These are phyloP conservation scores for Manduca sexta DNA, from an alignment of 1,140 invertebrate species.

Conservation along the genomic window DNA sequence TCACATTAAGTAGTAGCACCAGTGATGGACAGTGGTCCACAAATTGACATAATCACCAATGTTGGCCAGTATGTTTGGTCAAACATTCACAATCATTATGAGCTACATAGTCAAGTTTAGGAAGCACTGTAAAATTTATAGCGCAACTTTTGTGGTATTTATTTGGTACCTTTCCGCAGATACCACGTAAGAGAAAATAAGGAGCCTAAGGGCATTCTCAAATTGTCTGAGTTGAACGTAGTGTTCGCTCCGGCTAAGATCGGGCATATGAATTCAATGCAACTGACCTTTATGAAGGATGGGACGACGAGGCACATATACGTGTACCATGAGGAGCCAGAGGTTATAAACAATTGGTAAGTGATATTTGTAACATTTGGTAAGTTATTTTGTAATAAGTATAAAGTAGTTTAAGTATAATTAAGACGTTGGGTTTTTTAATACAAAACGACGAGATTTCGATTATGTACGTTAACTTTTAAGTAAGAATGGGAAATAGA, in stretches of 20 bases:
- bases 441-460: too few species aligned
- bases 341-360: conserved; percentile 89
- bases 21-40: too few species aligned
- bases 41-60: too few species aligned
- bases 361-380: conserved; percentile 3
- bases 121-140: not conserved
- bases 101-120: too few species aligned
- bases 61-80: too few species aligned
- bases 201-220: conserved; percentile 88
- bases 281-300: conserved; percentile 88
- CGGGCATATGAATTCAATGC: conserved; percentile 84
- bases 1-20: too few species aligned
- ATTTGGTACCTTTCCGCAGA: conserved; percentile 22
- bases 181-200: conserved; percentile 91
- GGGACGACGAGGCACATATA: conserved; percentile 89
- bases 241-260: conserved; percentile 90
- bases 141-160: not conserved
- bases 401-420: too few species aligned
- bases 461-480: too few species aligned
- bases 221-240: conserved; percentile 88
- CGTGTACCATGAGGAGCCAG: conserved; percentile 88
- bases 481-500: too few species aligned
- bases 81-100: too few species aligned
- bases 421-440: too few species aligned
- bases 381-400: not conserved